Conservation (phyloP, 2,113 vertebrate genomes). For the Rafetus swinhoei region DNA sequence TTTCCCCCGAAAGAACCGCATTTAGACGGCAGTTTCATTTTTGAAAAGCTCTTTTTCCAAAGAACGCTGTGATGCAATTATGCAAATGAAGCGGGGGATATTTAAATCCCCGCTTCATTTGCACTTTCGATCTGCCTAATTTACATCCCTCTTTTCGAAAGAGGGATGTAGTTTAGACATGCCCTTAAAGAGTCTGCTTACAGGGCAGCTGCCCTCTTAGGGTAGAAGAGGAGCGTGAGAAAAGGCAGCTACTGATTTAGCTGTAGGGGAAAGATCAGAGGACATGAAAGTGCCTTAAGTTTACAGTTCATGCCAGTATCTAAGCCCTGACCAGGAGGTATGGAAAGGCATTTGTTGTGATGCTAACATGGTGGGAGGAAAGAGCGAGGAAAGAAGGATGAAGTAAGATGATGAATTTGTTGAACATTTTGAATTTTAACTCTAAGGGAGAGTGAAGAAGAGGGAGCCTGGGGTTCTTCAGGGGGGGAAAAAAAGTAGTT, state of each 20-base stretch:
- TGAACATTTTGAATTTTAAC: background rate
- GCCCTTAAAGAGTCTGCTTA: background rate
- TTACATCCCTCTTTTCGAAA: too few species aligned
- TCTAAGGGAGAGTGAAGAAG: background rate
- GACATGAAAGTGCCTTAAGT: background rate
- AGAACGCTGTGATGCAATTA: too few species aligned
- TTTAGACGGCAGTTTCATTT: too few species aligned
- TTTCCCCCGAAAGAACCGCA: too few species aligned
- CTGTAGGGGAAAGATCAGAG: background rate
- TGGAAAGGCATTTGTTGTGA: background rate
- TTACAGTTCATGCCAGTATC: background rate
- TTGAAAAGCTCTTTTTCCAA: too few species aligned
- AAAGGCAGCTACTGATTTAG: background rate
- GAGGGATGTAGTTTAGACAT: too few species aligned
- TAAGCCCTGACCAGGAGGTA: background rate
- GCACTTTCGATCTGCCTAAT: too few species aligned
- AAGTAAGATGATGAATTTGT: background rate
- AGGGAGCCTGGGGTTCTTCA: background rate
- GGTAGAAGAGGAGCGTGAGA: background rate
- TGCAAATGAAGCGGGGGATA: too few species aligned
- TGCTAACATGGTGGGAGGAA: background rate
- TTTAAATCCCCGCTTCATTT: too few species aligned
- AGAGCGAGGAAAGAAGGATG: background rate
- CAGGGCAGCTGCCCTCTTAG: background rate
- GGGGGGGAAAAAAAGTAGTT: background rate